Base-by-base conservation (phyloP, 2,113 vertebrate genomes). In the Coregonus clupeaformis region DNA sequence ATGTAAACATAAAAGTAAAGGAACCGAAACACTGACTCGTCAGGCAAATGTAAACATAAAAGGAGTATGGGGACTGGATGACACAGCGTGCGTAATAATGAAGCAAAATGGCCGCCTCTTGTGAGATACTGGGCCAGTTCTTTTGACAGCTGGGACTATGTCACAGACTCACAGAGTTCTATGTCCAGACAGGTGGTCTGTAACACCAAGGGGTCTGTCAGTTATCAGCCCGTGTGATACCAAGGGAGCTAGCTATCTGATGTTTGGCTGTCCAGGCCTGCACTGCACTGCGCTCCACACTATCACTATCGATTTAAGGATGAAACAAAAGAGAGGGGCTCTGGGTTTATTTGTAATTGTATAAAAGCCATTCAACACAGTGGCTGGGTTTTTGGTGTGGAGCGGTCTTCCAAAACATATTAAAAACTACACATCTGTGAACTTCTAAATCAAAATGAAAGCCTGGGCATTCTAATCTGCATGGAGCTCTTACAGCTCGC, bases 21-120 rank as follows among this genome's bases (percentile, higher is more conserved):
- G 77, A 64, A 70, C 81, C 83, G 74, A 78, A 32, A 71, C 63
- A 82, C 77, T n/a, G 13, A 49, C n/a, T 5, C 12, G 57, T 70
- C 78, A 86, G 85, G 85, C 87, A 87, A 88, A 91, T 89, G 86
- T 79, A 25, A 88, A 92, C 79, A 63, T 47, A 92, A 85, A 57
- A 85, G 68, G 55, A 73, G 77, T 73, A 81, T 72, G 86, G 59
- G 7, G 7, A 22, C n/a, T 62, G 59, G 63, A 85, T 32, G 84
- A 72, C 72, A 79, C 78, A 81, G 36, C 52, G 77, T 78, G 75
- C 84, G 88, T 88, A 91, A 90, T 89, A 90, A 92, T 92, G 87
- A 90, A 91, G 68, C 75, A 85, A 83, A 78, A 85, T 76, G 73
- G 78, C 11, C 59, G 59, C n/a, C 57, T 16, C n/a, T 60, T n/a